Percentiles rank a stretch among this genome's conserved stretches.
Conservation (phyloP, 1,140 invertebrate species). For the Pseudomyrmex gracilis region DNA sequence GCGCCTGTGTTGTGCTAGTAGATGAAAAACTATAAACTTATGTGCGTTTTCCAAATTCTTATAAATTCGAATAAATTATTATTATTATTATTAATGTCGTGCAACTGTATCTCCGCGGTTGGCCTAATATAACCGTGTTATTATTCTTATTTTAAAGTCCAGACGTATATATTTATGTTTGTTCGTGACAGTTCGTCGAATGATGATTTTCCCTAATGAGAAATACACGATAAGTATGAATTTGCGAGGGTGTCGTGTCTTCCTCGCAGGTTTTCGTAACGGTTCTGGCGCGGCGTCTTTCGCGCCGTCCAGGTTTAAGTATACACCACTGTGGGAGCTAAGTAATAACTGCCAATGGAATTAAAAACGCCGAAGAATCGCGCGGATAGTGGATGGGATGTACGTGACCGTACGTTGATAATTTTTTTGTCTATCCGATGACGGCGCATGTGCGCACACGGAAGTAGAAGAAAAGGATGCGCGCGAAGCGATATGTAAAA, state of each 20-base stretch:
- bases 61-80: no score
- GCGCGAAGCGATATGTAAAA: slow-evolving; percentile 35
- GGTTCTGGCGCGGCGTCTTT: slow-evolving; percentile 67
- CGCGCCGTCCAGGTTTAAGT: slow-evolving; percentile 62
- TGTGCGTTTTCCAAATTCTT: background rate
- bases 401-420: slow-evolving; percentile 68
- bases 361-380: slow-evolving; percentile 65
- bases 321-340: slow-evolving; percentile 68
- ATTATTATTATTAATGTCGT: no score
- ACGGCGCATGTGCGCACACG: slow-evolving; percentile 50
- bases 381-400: slow-evolving; percentile 63
- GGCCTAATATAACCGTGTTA: no score
- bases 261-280: slow-evolving; percentile 66
- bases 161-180: background rate
- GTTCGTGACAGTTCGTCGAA: slow-evolving; percentile 31
- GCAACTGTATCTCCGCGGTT: no score
- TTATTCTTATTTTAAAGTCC: no score
- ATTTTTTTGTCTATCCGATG: slow-evolving; percentile 56
- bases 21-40: no score
- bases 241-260: slow-evolving; percentile 53
- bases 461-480: slow-evolving; percentile 36
- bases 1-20: no score
- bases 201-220: slow-evolving; percentile 26
- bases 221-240: slow-evolving; percentile 50
- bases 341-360: slow-evolving; percentile 73